A percentile compares a stretch with the other conserved stretches of the same genome.
phyloP scores from a whole-genome alignment of 1,140 invertebrate species.

The Berghia stephanieae region DNA sequence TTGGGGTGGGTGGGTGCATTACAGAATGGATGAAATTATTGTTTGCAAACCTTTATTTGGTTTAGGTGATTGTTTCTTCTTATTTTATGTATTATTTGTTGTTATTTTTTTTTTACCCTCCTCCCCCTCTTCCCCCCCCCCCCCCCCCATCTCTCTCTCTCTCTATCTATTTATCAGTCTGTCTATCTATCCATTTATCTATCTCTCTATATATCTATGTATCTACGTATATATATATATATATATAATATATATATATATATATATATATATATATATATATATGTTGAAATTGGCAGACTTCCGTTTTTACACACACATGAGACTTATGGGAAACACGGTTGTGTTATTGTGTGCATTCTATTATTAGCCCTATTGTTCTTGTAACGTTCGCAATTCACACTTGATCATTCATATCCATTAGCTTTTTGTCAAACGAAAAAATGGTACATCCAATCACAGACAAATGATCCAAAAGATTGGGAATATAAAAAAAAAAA shows the following conservation, averaged over 20 bases:
- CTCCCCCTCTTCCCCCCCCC: not conserved
- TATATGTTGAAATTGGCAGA: not conserved
- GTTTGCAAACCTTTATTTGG: not conserved
- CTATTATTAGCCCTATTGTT: not conserved
- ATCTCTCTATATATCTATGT: not conserved
- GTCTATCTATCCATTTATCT: not conserved
- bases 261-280: conserved; percentile 16
- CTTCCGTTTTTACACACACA: too few relatives aligned
- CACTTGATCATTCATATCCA: not conserved
- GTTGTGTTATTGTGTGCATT: not conserved
- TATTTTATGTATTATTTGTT: not conserved
- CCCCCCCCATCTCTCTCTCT: too few relatives aligned
- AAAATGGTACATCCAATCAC: too few relatives aligned
- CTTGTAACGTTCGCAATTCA: not conserved
- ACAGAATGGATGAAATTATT: too few relatives aligned
- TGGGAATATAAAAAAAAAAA: too few relatives aligned
- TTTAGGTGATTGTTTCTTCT: not conserved
- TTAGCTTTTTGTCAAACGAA: too few relatives aligned
- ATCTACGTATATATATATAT: not conserved
- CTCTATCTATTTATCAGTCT: not conserved
- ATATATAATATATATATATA: not conserved
- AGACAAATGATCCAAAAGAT: too few relatives aligned
- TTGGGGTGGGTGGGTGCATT: too few relatives aligned
- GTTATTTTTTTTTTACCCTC: not conserved
- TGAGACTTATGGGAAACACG: too few relatives aligned